Evolutionary conservation across 2,888 invertebrate genomes (phyloP), one percentile per base, ranked within the genome.

Genomic region (Oxytorus armatus): DNA sequence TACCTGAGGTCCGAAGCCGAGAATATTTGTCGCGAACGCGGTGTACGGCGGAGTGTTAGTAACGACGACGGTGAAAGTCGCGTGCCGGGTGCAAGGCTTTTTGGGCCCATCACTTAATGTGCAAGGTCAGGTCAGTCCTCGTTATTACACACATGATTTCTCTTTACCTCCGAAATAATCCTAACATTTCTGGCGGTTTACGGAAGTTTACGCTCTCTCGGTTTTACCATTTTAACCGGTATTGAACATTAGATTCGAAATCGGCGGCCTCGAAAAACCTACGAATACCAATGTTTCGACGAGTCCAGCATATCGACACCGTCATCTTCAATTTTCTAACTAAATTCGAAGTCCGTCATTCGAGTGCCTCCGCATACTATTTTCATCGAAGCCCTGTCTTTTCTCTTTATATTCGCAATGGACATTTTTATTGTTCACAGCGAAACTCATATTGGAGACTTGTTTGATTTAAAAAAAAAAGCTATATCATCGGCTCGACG

Each of bases 11-110:
- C 36, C 47, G 10, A 21, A n/a, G 61, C 42, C 33, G 44, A 69
- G 61, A 76, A 63, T 69, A 63, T 53, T 69, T 69, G 39, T 44
- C 44, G 53, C 1, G 39, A 3, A 49, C 39, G 63, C 21, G 42
- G 25, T 33, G n/a, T 47, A 21, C 11, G 18, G 59, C 42, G 16
- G 25, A 14, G 25, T 63, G 14, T 66, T 66, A 36, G n/a, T 49
- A 49, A 65, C 21, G 10, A 63, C 42, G 14, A 29, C 68, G 76
- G 69, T 69, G 76, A 76, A 76, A 76, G 76, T 76, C 42, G 16
- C 63, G 25, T 0, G 23, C 16, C 16, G 74, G 25, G 66, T 21
- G 36, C 65, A 49, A 66, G 66, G 47, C 29, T 39, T 59, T 42
- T 29, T 16, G 36, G 61, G 61, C 42, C 53, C 59, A n/a, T 36